Evolutionary conservation across 1,140 invertebrate species (phyloP).

Genomic region (Metopolophium dirhodum): DNA sequence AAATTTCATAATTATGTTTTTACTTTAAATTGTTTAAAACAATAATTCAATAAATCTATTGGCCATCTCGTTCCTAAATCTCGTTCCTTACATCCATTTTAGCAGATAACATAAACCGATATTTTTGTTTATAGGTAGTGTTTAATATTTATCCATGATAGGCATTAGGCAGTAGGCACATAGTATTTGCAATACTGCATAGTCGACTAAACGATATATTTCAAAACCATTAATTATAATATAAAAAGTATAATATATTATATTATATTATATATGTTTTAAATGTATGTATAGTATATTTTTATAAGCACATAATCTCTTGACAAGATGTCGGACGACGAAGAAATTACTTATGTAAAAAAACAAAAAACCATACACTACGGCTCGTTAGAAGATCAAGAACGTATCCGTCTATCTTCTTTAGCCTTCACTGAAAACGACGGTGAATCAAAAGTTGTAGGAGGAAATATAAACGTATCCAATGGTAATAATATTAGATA

Average conservation of each 20-base stretch:
- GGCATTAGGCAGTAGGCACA: too few species aligned
- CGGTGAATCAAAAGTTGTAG: slow-evolving; percentile 15
- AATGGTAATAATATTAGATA: slow-evolving; percentile 68
- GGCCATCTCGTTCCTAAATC: not conserved
- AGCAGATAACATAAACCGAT: not conserved
- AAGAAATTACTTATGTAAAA: slow-evolving; percentile 78
- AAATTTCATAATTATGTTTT: too few species aligned
- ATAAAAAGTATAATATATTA: too few species aligned
- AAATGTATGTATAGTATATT: not conserved
- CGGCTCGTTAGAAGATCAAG: slow-evolving; percentile 85
- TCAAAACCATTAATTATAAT: too few species aligned
- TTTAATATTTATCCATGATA: too few species aligned
- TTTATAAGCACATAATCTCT: not conserved
- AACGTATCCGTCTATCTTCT: slow-evolving; percentile 63
- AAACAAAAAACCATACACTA: slow-evolving; percentile 82
- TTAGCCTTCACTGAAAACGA: slow-evolving; percentile 61
- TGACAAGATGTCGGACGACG: slow-evolving; percentile 80
- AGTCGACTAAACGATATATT: too few species aligned
- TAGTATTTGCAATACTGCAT: too few species aligned
- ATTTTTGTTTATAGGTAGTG: not conserved
- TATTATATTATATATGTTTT: too few species aligned
- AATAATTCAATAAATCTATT: too few species aligned
- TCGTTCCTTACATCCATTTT: not conserved
- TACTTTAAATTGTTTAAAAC: too few species aligned
- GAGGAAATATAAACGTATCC: slow-evolving; percentile 74